Evolutionary conservation across 2,888 invertebrate genomes (phyloP).

Genomic region (Drosophila subquinaria): DNA sequence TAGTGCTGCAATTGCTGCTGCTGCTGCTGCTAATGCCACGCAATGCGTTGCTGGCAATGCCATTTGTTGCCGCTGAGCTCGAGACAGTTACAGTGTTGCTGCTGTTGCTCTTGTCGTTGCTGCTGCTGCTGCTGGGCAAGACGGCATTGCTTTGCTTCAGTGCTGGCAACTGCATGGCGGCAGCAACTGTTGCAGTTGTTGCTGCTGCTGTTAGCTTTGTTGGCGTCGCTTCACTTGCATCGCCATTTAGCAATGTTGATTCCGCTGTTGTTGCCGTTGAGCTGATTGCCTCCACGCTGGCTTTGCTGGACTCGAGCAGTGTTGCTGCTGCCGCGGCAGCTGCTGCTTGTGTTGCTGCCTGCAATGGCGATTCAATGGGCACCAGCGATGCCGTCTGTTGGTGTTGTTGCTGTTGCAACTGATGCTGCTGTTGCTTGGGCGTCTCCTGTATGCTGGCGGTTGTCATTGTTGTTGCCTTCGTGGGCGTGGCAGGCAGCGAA

Average conservation of each 20-base stretch:
- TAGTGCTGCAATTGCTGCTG: slow-evolving; percentile 35
- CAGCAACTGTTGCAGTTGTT: slow-evolving; percentile 33
- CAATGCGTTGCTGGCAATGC: slow-evolving; percentile 48
- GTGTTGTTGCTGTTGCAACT: slow-evolving; percentile 32
- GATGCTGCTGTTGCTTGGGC: slow-evolving; percentile 20
- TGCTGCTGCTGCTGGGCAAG: slow-evolving; percentile 54
- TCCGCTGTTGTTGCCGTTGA: slow-evolving; percentile 35
- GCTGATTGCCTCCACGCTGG: slow-evolving; percentile 57
- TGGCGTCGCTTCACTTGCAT: slow-evolving; percentile 45
- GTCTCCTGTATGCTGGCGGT: slow-evolving; percentile 31
- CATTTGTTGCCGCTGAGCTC: slow-evolving; percentile 61
- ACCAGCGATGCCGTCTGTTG: slow-evolving; percentile 52
- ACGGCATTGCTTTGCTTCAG: slow-evolving; percentile 62
- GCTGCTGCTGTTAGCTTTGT: slow-evolving; percentile 26
- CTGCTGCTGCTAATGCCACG: slow-evolving; percentile 38
- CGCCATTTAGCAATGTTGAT: slow-evolving; percentile 60
- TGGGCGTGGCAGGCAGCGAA: slow-evolving; percentile 75
- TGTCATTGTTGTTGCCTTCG: slow-evolving; percentile 50
- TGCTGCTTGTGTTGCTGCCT: slow-evolving; percentile 16
- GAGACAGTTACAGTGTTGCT: slow-evolving; percentile 35
- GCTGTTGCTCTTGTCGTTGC: slow-evolving; percentile 20
- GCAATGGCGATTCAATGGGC: slow-evolving; percentile 60
- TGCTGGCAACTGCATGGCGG: slow-evolving; percentile 6
- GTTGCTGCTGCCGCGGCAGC: slow-evolving; percentile 35
- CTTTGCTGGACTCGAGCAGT: slow-evolving; percentile 25